Base-by-base conservation (phyloP, 2,888 invertebrate genomes). In the Thyatira batis region DNA sequence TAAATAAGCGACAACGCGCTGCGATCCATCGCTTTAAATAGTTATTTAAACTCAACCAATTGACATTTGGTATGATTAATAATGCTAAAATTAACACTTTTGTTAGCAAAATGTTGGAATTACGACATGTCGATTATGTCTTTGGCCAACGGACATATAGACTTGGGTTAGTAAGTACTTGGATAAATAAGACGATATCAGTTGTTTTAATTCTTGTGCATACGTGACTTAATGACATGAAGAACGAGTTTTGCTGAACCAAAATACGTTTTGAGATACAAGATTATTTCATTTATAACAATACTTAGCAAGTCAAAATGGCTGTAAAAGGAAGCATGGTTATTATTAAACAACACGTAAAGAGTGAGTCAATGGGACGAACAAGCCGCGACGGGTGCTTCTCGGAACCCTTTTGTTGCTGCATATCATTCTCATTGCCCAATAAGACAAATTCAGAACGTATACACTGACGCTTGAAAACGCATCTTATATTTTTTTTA, bases 381-480 rank as follows among this genome's bases (percentile, higher is more conserved):
- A 78, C 82, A 71, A 69, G 80, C 78, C 74, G 69, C 75, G 83
- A 79, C 85, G 84, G 82, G 75, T 77, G 82, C 75, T 90, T 90
- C 90, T 86, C 62, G 63, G 91, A 91, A 90, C 76, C 78, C 84
- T 83, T 87, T 89, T 89, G 89, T 89, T 85, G 79, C 72, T 85
- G 87, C 84, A 84, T 85, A 87, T 90, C 85, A 88, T 89, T 82
- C 86, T 85, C 83, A 82, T 85, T 85, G 86, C 82, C 85, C 84
- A 87, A 87, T 87, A 87, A 86, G 82, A 88, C 84, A 82, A 82
- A 87, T 85, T 84, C 73, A 76, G 74, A 58, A 55, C 55, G 65
- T 61, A 44, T 49, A 72, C 71, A 86, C 72, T 70, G 57, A 67
- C 63, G 73, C 55, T 50, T 28, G 11, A 52, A 63, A 66, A 69